phyloP scores from a whole-genome alignment of 2,888 invertebrate genomes.

The Meghimatium bilineatum region DNA sequence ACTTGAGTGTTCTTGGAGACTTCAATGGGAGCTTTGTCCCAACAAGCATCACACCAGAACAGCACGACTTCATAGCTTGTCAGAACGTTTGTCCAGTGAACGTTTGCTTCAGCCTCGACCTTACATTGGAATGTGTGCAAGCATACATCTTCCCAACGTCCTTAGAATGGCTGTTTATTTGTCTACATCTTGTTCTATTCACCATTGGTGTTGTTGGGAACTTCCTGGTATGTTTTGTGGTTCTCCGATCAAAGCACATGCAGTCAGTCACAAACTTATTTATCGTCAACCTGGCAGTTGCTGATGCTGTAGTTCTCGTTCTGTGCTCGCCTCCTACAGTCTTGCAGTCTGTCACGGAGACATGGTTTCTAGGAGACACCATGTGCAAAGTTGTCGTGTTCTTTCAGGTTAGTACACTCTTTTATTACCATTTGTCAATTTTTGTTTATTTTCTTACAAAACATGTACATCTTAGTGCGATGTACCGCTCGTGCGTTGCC shows the following conservation, averaged over 20 bases:
- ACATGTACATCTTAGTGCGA: too few relatives aligned
- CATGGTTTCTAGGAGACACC: conserved; percentile 89
- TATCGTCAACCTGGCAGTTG: conserved; percentile 90
- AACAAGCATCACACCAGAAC: not conserved
- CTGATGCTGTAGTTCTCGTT: conserved; percentile 91
- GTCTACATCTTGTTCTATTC: conserved; percentile 87
- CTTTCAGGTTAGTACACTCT: conserved; percentile 84
- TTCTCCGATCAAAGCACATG: conserved; percentile 91
- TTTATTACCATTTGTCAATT: not conserved
- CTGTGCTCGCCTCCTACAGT: conserved; percentile 92
- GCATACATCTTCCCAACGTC: conserved; percentile 67
- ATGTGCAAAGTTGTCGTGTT: conserved; percentile 93
- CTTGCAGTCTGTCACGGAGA: conserved; percentile 93
- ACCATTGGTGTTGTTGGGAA: conserved; percentile 90
- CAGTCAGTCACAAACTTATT: conserved; percentile 95
- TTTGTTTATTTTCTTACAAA: too few relatives aligned
- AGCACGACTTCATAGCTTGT: conserved; percentile 20
- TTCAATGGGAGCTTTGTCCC: not conserved
- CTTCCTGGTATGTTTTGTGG: conserved; percentile 90
- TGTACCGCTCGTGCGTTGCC: too few relatives aligned
- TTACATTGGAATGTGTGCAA: conserved; percentile 51
- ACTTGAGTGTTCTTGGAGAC: not conserved
- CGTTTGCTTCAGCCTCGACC: conserved; percentile 35
- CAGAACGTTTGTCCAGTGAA: conserved; percentile 37
- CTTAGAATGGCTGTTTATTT: conserved; percentile 88